Percentiles rank a stretch among this genome's conserved stretches.
These are phyloP conservation scores for Oligia fasciuncula DNA, from an alignment of 2,888 invertebrate species.

Conservation along the genomic window DNA sequence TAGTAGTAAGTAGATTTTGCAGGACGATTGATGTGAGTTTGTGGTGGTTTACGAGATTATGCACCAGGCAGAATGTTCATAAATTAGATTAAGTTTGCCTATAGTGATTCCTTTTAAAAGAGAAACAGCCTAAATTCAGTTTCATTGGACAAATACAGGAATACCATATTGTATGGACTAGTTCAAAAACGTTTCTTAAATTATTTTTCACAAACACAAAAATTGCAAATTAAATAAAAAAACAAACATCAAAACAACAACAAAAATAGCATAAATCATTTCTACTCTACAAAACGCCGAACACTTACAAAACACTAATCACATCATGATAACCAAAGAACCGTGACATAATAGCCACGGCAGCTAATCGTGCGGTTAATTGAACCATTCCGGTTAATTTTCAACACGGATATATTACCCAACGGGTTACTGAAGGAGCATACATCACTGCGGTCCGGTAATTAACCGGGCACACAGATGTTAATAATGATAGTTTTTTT, in stretches of 20 bases:
- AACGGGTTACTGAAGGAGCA: constrained; percentile 62
- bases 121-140: background rate
- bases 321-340: constrained; percentile 50
- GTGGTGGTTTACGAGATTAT: constrained; percentile 19
- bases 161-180: background rate
- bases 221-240: background rate
- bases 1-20: constrained; percentile 46
- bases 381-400: constrained; percentile 62
- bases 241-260: background rate
- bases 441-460: constrained; percentile 59
- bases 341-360: constrained; percentile 48
- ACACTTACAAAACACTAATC: constrained; percentile 27
- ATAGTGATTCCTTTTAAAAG: background rate
- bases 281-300: background rate
- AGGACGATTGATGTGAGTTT: constrained; percentile 34
- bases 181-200: no score
- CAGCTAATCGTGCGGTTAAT: constrained; percentile 63
- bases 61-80: background rate
- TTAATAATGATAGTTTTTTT: constrained; percentile 61
- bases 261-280: background rate
- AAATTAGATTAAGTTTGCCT: background rate
- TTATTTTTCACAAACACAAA: background rate
- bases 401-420: constrained; percentile 61
- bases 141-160: background rate
- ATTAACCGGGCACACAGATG: constrained; percentile 60